Percentiles rank a stretch among this genome's conserved stretches.
These are phyloP conservation scores for Sinosuthora webbiana DNA, from an alignment of 2,113 vertebrate genomes.

Conservation along the genomic window DNA sequence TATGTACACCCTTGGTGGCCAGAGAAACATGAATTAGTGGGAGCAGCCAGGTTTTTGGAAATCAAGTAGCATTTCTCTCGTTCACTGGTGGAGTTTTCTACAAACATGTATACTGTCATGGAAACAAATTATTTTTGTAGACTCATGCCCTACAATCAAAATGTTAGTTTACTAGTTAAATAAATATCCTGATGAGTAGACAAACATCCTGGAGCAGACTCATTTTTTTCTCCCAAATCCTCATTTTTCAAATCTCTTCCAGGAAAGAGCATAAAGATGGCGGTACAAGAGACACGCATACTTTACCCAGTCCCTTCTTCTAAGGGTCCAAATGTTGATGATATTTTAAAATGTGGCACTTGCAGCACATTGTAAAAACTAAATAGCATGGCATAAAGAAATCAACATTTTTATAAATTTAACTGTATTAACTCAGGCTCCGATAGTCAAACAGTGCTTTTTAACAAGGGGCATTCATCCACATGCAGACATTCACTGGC, in stretches of 20 bases:
- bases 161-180: not conserved
- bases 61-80: not conserved
- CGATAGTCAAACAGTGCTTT: not conserved
- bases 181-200: not conserved
- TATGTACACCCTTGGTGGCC: not conserved
- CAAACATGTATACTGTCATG: not conserved
- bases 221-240: not conserved
- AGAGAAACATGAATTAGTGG: not conserved
- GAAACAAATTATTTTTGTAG: not conserved
- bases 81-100: not conserved
- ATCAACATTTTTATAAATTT: not conserved
- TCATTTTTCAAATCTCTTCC: not conserved
- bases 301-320: not conserved
- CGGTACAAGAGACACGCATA: not conserved
- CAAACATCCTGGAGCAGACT: not conserved
- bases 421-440: not conserved
- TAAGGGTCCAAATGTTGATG: not conserved
- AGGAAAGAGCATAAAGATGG: not conserved
- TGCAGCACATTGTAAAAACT: not conserved
- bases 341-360: not conserved
- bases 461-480: not conserved
- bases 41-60: not conserved
- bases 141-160: not conserved
- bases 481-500: not conserved
- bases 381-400: not conserved